Conservation (phyloP, 2,888 invertebrate species). For the Pogonocherus hispidulus region DNA sequence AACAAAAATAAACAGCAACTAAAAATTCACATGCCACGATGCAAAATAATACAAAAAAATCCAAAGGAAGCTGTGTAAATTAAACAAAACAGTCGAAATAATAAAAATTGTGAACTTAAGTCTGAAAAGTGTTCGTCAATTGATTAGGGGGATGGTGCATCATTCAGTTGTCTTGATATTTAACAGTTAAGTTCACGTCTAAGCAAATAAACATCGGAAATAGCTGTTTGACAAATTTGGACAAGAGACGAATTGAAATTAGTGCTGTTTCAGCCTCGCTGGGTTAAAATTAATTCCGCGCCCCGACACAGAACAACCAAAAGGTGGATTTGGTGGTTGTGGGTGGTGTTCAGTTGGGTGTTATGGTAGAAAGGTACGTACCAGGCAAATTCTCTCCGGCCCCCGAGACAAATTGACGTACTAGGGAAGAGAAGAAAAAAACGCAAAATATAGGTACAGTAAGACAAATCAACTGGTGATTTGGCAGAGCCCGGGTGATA, state of each 20-base stretch:
- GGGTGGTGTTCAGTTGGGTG: constrained; percentile 68
- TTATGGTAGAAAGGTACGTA: constrained; percentile 69
- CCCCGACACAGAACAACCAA: constrained; percentile 68
- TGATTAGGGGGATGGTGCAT: constrained; percentile 65
- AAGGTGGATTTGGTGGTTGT: constrained; percentile 64
- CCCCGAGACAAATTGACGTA: constrained; percentile 71
- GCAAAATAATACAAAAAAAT: constrained; percentile 61
- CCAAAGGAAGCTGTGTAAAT: constrained; percentile 48
- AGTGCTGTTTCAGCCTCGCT: constrained; percentile 35
- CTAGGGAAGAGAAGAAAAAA: constrained; percentile 70
- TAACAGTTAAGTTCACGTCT: constrained; percentile 24
- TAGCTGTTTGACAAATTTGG: constrained; percentile 19
- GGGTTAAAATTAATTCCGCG: constrained; percentile 45
- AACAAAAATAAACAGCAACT: constrained; percentile 60
- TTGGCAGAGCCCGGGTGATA: constrained; percentile 25
- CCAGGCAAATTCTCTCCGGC: constrained; percentile 71
- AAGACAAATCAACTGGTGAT: constrained; percentile 64
- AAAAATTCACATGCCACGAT: constrained; percentile 66
- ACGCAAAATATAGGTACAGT: constrained; percentile 70
- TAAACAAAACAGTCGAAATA: constrained; percentile 45
- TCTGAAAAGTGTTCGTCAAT: constrained; percentile 64
- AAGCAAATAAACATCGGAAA: constrained; percentile 20
- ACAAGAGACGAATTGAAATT: constrained; percentile 28
- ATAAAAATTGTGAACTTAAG: constrained; percentile 45
- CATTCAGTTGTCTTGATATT: constrained; percentile 48